phyloP scores from a whole-genome alignment of 2,797 vertebrate genomes.

The Falco columbarius region DNA sequence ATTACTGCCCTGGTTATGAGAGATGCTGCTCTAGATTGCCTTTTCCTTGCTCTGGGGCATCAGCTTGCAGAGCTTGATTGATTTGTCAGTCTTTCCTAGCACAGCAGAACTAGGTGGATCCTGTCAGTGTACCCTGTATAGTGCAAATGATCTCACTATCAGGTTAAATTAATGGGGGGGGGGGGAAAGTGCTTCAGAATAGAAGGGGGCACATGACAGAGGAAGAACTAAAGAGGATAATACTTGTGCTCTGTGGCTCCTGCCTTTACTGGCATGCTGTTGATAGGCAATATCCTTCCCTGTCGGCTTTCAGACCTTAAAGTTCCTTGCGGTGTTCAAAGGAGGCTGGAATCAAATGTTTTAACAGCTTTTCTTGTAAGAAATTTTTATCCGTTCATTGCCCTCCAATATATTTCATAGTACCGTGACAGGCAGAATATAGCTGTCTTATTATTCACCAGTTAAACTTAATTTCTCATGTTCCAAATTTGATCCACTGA shows the following conservation, averaged over 20 bases:
- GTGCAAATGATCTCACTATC: not conserved
- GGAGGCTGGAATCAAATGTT: not conserved
- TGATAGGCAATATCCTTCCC: not conserved
- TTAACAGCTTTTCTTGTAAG: not conserved
- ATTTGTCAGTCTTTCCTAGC: not conserved
- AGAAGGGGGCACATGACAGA: not conserved
- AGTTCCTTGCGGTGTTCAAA: not conserved
- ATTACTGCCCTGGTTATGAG: not conserved
- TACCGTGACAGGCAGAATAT: not conserved
- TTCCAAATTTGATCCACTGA: not conserved
- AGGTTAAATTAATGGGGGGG: not conserved
- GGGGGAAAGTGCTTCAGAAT: not conserved
- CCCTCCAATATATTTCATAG: not conserved
- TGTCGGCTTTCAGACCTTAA: not conserved
- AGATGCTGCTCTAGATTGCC: not conserved
- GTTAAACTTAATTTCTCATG: not conserved
- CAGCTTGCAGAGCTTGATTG: not conserved
- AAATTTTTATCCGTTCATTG: not conserved
- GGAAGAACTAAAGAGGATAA: not conserved
- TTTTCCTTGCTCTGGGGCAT: not conserved
- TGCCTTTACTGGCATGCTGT: not conserved
- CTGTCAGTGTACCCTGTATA: not conserved
- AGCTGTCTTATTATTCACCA: not conserved
- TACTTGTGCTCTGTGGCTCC: not conserved
- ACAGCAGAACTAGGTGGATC: not conserved